These are phyloP conservation scores for Hirundo rustica DNA, from an alignment of 2,797 vertebrate genomes.

Conservation along the genomic window DNA sequence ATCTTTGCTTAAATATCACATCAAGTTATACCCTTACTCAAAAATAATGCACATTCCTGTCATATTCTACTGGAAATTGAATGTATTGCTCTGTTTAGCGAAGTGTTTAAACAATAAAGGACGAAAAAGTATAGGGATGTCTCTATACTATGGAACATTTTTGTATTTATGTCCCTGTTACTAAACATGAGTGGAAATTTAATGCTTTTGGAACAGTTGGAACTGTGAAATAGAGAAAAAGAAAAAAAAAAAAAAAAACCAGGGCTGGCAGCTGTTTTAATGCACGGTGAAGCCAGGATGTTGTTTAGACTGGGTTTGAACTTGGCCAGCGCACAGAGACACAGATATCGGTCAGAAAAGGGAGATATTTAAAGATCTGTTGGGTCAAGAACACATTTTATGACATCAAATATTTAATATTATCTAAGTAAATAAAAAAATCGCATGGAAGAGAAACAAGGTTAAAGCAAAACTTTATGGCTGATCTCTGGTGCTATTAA, in stretches of 20 bases:
- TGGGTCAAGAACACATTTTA: background rate
- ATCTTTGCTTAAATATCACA: conserved; percentile 18
- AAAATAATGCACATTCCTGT: background rate
- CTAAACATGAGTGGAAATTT: background rate
- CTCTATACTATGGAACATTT: background rate
- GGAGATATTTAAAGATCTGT: background rate
- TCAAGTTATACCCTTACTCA: background rate
- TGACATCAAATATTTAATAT: conserved; percentile 6
- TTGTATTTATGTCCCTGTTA: background rate
- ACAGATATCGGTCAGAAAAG: background rate
- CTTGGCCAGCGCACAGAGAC: background rate
- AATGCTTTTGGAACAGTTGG: background rate
- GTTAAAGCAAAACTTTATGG: background rate
- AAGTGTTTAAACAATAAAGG: background rate
- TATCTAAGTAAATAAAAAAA: background rate
- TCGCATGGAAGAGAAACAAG: background rate
- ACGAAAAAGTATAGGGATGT: background rate
- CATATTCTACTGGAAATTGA: background rate
- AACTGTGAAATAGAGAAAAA: background rate
- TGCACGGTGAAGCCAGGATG: background rate
- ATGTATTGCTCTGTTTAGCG: background rate
- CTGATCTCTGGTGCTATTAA: background rate
- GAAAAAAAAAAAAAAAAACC: background rate
- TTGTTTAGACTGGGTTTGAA: background rate
- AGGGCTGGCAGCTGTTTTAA: background rate